These are phyloP conservation scores for Mycteria americana DNA, from an alignment of 2,797 vertebrate species.

Conservation along the genomic window DNA sequence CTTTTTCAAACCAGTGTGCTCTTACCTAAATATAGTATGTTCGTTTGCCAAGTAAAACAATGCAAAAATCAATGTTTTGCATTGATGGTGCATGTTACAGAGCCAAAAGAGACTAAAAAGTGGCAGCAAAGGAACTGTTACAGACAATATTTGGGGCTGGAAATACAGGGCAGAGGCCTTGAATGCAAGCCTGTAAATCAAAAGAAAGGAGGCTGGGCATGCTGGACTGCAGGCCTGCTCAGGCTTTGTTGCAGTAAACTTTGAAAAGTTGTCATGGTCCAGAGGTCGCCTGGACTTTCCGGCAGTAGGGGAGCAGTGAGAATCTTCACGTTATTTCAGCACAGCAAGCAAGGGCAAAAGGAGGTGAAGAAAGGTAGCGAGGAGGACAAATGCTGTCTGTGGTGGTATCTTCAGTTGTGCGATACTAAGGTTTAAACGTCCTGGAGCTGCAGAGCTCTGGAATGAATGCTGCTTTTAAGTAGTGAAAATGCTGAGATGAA, in stretches of 20 bases:
- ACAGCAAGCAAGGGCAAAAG: background rate
- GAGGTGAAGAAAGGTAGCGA: background rate
- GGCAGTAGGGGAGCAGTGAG: background rate
- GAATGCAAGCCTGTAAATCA: fast-evolving
- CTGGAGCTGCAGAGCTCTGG: background rate
- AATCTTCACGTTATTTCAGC: background rate
- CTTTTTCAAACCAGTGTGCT: no score
- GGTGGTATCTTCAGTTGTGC: background rate
- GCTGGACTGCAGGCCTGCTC: background rate
- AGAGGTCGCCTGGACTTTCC: background rate
- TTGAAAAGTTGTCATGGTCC: background rate
- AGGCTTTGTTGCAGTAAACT: background rate
- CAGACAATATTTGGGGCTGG: background rate
- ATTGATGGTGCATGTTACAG: background rate
- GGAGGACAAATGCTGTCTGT: background rate
- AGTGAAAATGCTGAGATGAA: background rate
- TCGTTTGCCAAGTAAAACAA: background rate
- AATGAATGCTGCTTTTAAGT: background rate
- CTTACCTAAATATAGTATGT: background rate
- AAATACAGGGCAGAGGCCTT: background rate
- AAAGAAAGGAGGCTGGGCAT: background rate
- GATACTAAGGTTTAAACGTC: background rate
- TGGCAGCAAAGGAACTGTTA: background rate
- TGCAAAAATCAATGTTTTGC: no score
- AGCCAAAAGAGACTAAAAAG: background rate